Conservation (phyloP, 2,888 invertebrate genomes). For the Andrena flavipes region DNA sequence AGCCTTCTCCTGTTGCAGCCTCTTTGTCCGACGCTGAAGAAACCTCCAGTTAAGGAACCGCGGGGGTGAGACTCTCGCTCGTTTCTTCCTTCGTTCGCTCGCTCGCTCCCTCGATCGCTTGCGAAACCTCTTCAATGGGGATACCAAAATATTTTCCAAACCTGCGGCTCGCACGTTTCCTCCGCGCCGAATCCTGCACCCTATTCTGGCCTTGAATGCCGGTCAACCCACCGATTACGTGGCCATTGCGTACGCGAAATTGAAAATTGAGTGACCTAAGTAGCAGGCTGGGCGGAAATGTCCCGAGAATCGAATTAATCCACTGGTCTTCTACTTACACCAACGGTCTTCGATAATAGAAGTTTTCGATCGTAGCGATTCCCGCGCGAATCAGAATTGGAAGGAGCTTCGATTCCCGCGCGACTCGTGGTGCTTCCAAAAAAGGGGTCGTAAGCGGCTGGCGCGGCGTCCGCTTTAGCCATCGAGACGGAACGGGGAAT, state of each 20-base stretch:
- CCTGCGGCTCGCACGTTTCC: constrained; percentile 20
- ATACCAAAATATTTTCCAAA: constrained; percentile 66
- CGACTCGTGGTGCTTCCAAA: too few relatives aligned
- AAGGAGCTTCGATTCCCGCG: too few relatives aligned
- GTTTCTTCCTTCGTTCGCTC: too few relatives aligned
- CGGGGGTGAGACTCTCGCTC: constrained; percentile 7
- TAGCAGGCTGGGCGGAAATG: too few relatives aligned
- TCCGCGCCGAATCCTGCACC: neutral
- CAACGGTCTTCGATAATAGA: neutral
- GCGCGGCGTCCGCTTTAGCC: constrained; percentile 17
- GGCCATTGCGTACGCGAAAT: neutral
- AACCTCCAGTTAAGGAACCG: neutral
- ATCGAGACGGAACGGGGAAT: constrained; percentile 58
- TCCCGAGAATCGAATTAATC: neutral
- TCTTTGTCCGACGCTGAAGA: constrained; percentile 51
- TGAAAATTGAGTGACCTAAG: neutral
- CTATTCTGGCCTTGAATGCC: neutral
- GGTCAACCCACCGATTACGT: neutral
- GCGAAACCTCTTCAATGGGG: constrained; percentile 57
- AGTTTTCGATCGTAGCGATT: neutral
- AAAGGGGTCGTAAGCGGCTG: neutral
- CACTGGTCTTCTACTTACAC: neutral
- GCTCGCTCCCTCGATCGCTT: constrained; percentile 9
- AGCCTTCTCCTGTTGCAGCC: constrained; percentile 8
- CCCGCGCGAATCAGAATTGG: too few relatives aligned